Conservation (phyloP, 2,797 vertebrate genomes). For the Calcarius lapponicus region DNA sequence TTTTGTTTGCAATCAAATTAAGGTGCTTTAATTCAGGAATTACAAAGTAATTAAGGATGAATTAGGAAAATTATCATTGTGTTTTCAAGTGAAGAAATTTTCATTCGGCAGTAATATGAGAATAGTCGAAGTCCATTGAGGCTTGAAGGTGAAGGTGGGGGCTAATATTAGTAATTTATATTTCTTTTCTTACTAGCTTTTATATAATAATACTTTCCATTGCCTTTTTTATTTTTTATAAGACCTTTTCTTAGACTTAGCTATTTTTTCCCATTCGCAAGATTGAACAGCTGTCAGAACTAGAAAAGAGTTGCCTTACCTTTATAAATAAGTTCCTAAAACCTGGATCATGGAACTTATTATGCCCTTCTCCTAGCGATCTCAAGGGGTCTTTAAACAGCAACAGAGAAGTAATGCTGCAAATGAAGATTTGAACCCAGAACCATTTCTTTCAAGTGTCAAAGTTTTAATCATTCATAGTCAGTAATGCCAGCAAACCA, state of each 20-base stretch:
- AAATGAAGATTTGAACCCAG: neutral
- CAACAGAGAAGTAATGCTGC: neutral
- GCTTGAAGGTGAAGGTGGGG: constrained; percentile 2
- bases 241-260: neutral
- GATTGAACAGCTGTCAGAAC: neutral
- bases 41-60: constrained; percentile 22
- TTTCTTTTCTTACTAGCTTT: neutral
- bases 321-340: neutral
- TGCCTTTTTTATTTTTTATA: neutral
- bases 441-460: neutral
- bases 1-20: constrained; percentile 45
- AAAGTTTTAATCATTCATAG: neutral
- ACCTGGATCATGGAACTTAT: neutral
- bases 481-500: neutral
- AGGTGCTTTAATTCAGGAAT: constrained; percentile 11
- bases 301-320: neutral
- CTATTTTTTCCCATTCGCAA: neutral
- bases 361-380: neutral
- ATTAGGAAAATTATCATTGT: constrained; percentile 9
- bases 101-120: neutral
- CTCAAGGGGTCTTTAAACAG: neutral
- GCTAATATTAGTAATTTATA: neutral
- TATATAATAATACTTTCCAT: neutral
- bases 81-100: constrained; percentile 38
- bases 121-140: neutral